phyloP scores from a whole-genome alignment of 2,113 vertebrate genomes.

The Synodontis membranacea region DNA sequence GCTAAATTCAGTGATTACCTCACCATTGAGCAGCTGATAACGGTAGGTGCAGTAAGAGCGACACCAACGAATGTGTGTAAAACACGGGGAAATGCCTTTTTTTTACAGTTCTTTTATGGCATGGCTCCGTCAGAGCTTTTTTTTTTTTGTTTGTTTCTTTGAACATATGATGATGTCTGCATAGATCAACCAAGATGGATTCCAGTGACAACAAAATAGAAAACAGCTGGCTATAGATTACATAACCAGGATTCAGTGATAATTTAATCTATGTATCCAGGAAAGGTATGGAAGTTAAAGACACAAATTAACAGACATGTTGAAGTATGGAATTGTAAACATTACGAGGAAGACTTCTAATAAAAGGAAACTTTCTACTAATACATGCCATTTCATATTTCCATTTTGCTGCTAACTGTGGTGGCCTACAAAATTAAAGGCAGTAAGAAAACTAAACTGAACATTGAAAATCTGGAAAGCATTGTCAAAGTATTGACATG shows the following conservation, averaged over 20 bases:
- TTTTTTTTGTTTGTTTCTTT: neutral
- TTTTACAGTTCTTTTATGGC: neutral
- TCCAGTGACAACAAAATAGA: neutral
- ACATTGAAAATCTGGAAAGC: neutral
- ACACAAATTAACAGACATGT: neutral
- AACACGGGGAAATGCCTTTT: neutral
- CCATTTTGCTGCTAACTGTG: neutral
- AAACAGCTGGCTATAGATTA: neutral
- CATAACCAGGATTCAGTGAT: neutral
- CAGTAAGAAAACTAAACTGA: neutral
- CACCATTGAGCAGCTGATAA: conserved; percentile 58
- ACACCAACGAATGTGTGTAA: neutral
- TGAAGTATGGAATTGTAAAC: no score
- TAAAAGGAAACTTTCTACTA: no score
- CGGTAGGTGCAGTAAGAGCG: conserved; percentile 10
- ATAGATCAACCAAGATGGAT: neutral
- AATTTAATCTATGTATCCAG: neutral
- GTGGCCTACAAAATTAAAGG: neutral
- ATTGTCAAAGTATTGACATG: neutral
- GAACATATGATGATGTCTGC: neutral
- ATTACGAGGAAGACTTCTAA: no score
- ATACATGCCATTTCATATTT: neutral
- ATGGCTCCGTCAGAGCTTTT: neutral
- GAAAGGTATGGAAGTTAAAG: neutral
- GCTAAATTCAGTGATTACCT: conserved; percentile 82